phyloP scores from a whole-genome alignment of 2,113 vertebrate species.

The Podarcis cretensis region DNA sequence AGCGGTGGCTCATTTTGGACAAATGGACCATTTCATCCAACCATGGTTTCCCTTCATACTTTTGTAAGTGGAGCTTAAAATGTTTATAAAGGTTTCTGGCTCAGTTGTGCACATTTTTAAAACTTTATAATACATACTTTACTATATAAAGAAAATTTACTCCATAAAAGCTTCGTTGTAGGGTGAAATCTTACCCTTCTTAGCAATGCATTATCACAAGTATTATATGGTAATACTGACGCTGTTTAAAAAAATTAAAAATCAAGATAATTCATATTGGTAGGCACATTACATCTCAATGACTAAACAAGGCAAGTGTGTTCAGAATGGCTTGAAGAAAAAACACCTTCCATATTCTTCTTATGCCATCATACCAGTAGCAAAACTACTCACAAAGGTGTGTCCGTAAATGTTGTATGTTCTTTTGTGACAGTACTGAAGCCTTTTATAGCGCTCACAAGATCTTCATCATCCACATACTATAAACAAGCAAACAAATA shows the following conservation, averaged over 20 bases:
- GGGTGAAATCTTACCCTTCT: not conserved
- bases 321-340: not conserved
- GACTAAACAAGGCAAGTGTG: not conserved
- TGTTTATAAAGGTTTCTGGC: not conserved
- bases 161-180: not conserved
- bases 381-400: conserved; percentile 81
- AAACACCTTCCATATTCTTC: not conserved
- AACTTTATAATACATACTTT: not conserved
- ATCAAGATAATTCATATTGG: not conserved
- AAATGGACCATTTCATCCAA: not conserved
- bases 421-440: conserved; percentile 91
- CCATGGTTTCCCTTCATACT: not conserved
- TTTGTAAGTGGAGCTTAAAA: not conserved
- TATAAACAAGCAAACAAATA: conserved; percentile 62
- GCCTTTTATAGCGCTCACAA: conserved; percentile 88
- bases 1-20: not conserved
- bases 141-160: not conserved
- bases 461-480: conserved; percentile 90
- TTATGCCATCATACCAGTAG: conserved; percentile 2
- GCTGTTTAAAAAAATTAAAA: not conserved
- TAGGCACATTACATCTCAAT: not conserved
- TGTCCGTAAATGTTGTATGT: conserved; percentile 91
- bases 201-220: not conserved
- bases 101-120: not conserved
- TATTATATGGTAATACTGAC: not conserved